Base-by-base conservation (phyloP, 2,888 invertebrate species). In the Orchesella flavescens region DNA sequence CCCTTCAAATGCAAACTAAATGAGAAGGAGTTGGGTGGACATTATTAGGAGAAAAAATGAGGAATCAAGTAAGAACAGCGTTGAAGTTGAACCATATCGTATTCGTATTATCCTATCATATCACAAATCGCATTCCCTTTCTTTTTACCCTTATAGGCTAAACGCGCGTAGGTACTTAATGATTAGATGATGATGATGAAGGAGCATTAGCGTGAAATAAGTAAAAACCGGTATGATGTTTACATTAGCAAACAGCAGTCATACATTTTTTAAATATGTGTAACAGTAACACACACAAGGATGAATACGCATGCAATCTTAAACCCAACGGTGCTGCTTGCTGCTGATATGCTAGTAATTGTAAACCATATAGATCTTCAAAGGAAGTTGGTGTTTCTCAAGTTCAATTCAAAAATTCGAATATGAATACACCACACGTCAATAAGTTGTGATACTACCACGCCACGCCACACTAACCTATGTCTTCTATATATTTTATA, bases 121-220 rank as follows among this genome's bases (percentile, higher is more conserved):
- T 59, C 19, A 10, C 10, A 17, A 1, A 21, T 69, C 44, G 17
- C 5, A 63, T 75, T 75, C 65, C 75, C 65, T 75, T 75, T 75
- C 75, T 9, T 44, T 65, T 61, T 46, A 19, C 34, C 34, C 34
- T 34, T 34, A 34, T 34, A 34, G 34, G 7, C 34, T 34, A 34
- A 34, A 34, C 34, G 34, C 63, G 7, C 4, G 43, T 53, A 75
- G 53, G 53, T 66, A 44, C 66, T 13, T 66, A 9, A 43, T 34
- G 34, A 34, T 34, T 34, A 34, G 34, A 21, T 44, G 66, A 66
- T 12, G 10, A 63, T 4, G 34, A 21, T 44, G 66, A 66, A 1
- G 10, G 46, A 71, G 24, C 77, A 66, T 76, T 76, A 76, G n/a
- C 72, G 43, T 68, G 77, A 77, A 76, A 77, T 68, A 76, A 76